A percentile compares a stretch with the other conserved stretches of the same genome.
Evolutionary conservation across 2,113 vertebrate species (phyloP).

Genomic region (Picathartes gymnocephalus): DNA sequence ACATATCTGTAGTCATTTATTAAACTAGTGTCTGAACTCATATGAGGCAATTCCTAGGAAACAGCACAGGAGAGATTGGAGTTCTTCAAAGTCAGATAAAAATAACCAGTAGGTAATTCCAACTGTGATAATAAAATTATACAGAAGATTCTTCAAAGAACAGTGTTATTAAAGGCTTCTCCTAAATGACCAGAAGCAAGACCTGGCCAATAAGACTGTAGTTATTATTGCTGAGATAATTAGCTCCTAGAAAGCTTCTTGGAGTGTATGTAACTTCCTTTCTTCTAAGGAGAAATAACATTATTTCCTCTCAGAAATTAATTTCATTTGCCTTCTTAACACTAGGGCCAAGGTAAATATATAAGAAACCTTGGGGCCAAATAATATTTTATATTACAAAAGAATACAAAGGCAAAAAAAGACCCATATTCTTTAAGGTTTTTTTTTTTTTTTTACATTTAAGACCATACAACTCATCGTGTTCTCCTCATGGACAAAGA

Average conservation of each 20-base stretch:
- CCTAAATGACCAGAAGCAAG: background rate
- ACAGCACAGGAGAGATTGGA: background rate
- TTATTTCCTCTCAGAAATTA: constrained; percentile 39
- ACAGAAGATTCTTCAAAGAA: constrained; percentile 28
- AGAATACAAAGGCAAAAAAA: background rate
- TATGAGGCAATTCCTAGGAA: background rate
- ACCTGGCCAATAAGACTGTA: background rate
- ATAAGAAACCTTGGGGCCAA: background rate
- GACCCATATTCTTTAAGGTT: background rate
- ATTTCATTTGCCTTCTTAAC: constrained; percentile 25
- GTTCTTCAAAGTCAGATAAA: background rate
- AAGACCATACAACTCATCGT: background rate
- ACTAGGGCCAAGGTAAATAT: background rate
- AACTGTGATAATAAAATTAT: constrained; percentile 16
- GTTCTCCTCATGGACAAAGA: background rate
- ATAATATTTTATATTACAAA: background rate
- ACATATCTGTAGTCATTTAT: background rate
- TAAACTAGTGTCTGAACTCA: background rate
- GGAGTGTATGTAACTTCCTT: background rate
- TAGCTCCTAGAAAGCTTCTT: constrained; percentile 2
- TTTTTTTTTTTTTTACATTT: background rate
- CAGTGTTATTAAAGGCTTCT: background rate
- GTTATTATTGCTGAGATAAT: constrained; percentile 57
- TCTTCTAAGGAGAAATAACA: constrained; percentile 27
- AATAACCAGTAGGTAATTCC: constrained; percentile 5